phyloP scores from a whole-genome alignment of 2,797 vertebrate species.

The Coranthus polyacanthus region DNA sequence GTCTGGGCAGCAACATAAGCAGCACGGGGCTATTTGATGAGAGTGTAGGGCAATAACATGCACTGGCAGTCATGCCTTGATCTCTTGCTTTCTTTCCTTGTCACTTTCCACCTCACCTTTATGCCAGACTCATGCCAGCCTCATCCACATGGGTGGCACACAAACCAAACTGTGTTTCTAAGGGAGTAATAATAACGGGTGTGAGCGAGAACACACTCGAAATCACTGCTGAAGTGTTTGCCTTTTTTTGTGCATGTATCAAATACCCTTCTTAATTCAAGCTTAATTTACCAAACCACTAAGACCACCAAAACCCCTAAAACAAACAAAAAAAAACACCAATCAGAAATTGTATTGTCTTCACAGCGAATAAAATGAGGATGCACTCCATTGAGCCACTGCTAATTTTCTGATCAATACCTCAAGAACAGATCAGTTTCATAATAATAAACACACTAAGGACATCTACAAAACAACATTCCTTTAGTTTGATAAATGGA shows the following conservation, averaged over 20 bases:
- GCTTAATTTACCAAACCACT: conserved; percentile 50
- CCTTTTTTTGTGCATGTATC: conserved; percentile 40
- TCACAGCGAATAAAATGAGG: conserved; percentile 50
- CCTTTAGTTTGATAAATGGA: conserved; percentile 79
- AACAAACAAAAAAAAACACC: conserved; percentile 7
- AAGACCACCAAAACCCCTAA: conserved; percentile 28
- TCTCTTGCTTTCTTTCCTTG: conserved; percentile 79
- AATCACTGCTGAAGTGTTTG: conserved; percentile 33
- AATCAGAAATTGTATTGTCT: conserved; percentile 54
- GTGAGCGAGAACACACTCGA: conserved; percentile 36
- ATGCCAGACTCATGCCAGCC: conserved; percentile 69
- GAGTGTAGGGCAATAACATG: conserved; percentile 82
- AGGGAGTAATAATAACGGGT: conserved; percentile 32
- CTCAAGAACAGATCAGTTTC: conserved; percentile 75
- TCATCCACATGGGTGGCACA: conserved; percentile 70
- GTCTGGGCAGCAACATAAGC: conserved; percentile 78
- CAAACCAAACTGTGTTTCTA: conserved; percentile 41
- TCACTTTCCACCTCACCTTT: conserved; percentile 73
- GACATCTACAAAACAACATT: conserved; percentile 81
- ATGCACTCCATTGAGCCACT: conserved; percentile 42
- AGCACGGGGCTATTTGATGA: conserved; percentile 79
- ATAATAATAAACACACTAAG: conserved; percentile 75
- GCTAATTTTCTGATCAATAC: conserved; percentile 77
- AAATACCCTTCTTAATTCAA: conserved; percentile 48
- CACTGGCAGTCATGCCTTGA: conserved; percentile 80